Percentiles rank a stretch among this genome's conserved stretches.
Conservation (phyloP, 2,888 invertebrate species). For the Lycocerus yunnanus region DNA sequence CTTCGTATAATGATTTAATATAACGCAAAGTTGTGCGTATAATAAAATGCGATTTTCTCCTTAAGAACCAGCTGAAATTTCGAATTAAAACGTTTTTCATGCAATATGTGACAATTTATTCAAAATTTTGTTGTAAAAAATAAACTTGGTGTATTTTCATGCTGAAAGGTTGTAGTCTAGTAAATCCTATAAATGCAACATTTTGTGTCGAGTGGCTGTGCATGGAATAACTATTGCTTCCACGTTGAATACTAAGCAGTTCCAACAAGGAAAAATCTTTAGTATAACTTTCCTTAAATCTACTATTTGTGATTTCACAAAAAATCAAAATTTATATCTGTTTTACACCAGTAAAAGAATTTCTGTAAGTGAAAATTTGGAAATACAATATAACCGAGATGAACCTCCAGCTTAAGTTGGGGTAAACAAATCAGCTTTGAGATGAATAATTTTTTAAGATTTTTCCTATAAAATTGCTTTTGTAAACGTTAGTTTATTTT, state of each 20-base stretch:
- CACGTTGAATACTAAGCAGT: background rate
- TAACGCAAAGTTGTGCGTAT: background rate
- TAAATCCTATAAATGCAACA: slow-evolving; percentile 5
- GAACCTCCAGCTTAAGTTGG: background rate
- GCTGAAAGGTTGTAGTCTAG: slow-evolving; percentile 3
- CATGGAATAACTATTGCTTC: slow-evolving; percentile 2
- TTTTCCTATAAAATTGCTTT: background rate
- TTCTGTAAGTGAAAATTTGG: background rate
- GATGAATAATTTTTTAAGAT: background rate
- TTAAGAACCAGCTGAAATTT: background rate
- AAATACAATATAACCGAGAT: background rate
- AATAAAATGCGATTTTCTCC: background rate
- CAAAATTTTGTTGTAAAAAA: background rate
- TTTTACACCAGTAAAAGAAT: background rate
- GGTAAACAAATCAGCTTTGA: background rate
- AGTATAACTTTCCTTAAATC: background rate
- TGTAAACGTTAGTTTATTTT: background rate
- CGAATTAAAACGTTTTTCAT: background rate
- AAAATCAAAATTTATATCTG: background rate
- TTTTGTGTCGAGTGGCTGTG: slow-evolving; percentile 3
- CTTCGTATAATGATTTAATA: background rate
- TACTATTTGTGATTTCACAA: background rate
- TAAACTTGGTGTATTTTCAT: background rate
- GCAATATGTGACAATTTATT: background rate
- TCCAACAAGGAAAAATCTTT: background rate